phyloP scores from a whole-genome alignment of 2,888 invertebrate genomes.

The Apeira syringaria region DNA sequence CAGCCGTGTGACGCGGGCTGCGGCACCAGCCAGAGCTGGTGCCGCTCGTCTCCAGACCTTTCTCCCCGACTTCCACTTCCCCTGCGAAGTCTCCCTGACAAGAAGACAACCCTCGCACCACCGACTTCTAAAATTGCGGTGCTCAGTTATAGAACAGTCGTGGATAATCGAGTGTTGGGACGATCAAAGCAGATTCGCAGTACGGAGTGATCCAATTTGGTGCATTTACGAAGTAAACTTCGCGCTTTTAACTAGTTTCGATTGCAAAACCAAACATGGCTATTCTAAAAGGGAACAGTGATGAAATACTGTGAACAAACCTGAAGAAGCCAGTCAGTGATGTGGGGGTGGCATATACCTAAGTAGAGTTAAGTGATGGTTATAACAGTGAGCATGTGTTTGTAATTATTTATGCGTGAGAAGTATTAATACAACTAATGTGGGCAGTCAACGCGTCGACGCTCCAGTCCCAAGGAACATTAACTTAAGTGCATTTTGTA shows the following conservation, averaged over 20 bases:
- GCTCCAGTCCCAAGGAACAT: constrained; percentile 44
- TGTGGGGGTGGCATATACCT: not conserved
- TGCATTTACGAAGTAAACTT: not conserved
- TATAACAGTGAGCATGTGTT: constrained; percentile 45
- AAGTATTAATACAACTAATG: constrained; percentile 45
- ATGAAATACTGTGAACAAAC: constrained; percentile 14
- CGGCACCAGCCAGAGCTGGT: constrained; percentile 81
- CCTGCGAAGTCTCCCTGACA: constrained; percentile 57
- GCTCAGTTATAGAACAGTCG: constrained; percentile 10
- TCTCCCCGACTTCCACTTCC: constrained; percentile 43
- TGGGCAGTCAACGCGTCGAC: constrained; percentile 45
- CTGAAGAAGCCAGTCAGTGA: constrained; percentile 19
- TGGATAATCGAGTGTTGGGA: not conserved
- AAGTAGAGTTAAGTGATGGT: constrained; percentile 32
- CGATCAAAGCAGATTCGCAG: too few species aligned
- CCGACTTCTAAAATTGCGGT: constrained; percentile 60
- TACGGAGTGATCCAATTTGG: constrained; percentile 10
- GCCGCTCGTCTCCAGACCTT: constrained; percentile 65
- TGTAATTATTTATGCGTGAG: constrained; percentile 47
- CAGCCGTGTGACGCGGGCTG: constrained; percentile 78
- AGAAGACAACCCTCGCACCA: constrained; percentile 51
- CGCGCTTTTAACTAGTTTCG: constrained; percentile 5
- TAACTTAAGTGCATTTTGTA: constrained; percentile 38
- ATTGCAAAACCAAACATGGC: constrained; percentile 2
- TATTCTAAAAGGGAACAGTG: constrained; percentile 5